Percentiles rank a stretch among this genome's conserved stretches.
Evolutionary conservation across 2,888 invertebrate genomes (phyloP).

Genomic region (Marronus borbonicus): DNA sequence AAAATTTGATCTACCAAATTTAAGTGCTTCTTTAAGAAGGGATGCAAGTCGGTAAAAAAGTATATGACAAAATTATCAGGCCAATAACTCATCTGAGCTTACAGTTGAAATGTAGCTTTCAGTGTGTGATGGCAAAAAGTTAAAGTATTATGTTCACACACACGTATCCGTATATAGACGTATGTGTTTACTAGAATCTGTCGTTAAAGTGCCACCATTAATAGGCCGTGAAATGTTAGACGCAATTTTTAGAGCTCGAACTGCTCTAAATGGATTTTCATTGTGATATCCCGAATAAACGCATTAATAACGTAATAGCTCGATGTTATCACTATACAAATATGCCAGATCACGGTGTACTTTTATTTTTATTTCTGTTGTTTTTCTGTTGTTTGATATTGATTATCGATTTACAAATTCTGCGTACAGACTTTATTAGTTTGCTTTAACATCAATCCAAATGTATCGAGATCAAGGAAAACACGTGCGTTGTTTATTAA

Average conservation of each 20-base stretch:
- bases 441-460: too few species aligned
- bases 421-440: too few species aligned
- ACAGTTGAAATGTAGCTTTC: constrained; percentile 51
- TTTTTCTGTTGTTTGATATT: not conserved
- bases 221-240: constrained; percentile 45
- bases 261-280: constrained; percentile 42
- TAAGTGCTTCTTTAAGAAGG: not conserved
- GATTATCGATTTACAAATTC: not conserved
- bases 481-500: too few species aligned
- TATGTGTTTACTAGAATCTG: constrained; percentile 48
- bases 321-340: constrained; percentile 29
- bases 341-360: constrained; percentile 1
- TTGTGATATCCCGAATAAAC: constrained; percentile 38
- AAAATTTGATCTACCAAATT: not conserved
- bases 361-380: not conserved
- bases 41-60: not conserved
- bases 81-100: constrained; percentile 50
- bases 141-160: constrained; percentile 52
- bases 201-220: constrained; percentile 46
- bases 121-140: constrained; percentile 40
- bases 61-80: constrained; percentile 12
- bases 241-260: constrained; percentile 42
- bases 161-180: constrained; percentile 10
- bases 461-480: too few species aligned
- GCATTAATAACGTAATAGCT: constrained; percentile 26